Conservation (phyloP, 2,888 invertebrate genomes). For the Elegia similella region DNA sequence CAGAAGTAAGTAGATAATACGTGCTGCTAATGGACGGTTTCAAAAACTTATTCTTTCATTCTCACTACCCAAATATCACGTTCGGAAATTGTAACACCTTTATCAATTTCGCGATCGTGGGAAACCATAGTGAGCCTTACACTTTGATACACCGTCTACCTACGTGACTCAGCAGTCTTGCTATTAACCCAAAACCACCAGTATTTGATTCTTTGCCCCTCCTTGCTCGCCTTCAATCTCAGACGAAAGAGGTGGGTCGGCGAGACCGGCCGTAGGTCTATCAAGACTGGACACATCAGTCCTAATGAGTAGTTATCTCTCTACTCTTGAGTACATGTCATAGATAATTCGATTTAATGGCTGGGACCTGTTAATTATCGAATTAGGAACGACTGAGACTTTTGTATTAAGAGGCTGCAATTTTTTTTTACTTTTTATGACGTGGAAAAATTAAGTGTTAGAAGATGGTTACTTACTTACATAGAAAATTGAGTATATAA, state of each 20-base stretch:
- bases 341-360: constrained; percentile 79
- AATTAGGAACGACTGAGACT: constrained; percentile 57
- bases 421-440: constrained; percentile 28
- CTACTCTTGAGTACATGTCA: constrained; percentile 72
- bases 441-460: neutral
- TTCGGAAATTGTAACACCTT: constrained; percentile 28
- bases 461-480: neutral
- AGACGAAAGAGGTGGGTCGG: neutral
- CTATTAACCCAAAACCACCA: constrained; percentile 43
- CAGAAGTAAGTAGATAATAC: neutral
- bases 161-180: constrained; percentile 64
- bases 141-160: constrained; percentile 55
- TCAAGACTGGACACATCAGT: constrained; percentile 42
- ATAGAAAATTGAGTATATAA: neutral
- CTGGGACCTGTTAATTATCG: constrained; percentile 67
- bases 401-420: constrained; percentile 32
- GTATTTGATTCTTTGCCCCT: constrained; percentile 30
- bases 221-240: constrained; percentile 15
- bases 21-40: constrained; percentile 9
- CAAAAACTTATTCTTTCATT: constrained; percentile 16
- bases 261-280: constrained; percentile 29
- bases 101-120: constrained; percentile 78
- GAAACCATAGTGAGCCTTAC: constrained; percentile 50
- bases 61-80: constrained; percentile 24
- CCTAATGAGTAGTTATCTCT: constrained; percentile 75